Evolutionary conservation across 2,888 invertebrate species (phyloP).

Genomic region (Craniophora ligustri): DNA sequence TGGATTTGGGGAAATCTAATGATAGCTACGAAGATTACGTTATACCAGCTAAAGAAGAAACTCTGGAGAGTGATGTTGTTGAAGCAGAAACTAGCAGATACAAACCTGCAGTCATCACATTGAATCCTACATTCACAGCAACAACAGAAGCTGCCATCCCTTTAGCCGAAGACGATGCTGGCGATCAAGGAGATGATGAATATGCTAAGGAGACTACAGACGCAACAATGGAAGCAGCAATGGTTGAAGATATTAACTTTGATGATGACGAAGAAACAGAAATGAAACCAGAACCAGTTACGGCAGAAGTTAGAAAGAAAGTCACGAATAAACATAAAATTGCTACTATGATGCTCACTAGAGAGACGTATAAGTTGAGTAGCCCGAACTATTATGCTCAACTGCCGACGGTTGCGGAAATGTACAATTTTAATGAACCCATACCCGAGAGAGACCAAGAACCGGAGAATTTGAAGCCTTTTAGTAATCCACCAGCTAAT

Average conservation of each 20-base stretch:
- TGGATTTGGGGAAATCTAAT: constrained; percentile 49
- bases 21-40: constrained; percentile 77
- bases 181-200: not conserved
- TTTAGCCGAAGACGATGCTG: not conserved
- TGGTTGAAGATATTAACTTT: not conserved
- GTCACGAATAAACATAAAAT: not conserved
- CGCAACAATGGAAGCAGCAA: not conserved
- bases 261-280: constrained; percentile 7
- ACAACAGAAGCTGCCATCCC: not conserved
- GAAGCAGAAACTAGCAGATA: not conserved
- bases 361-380: constrained; percentile 60
- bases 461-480: constrained; percentile 59
- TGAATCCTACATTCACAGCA: not conserved
- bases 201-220: not conserved
- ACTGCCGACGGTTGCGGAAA: constrained; percentile 66
- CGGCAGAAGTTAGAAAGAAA: not conserved
- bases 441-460: constrained; percentile 72
- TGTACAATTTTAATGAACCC: constrained; percentile 75
- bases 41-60: constrained; percentile 60
- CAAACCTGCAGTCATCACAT: not conserved
- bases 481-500: constrained; percentile 58
- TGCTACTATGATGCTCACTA: constrained; percentile 64
- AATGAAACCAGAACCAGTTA: not conserved
- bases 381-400: constrained; percentile 70
- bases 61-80: constrained; percentile 32